These are phyloP conservation scores for Alsophila aescularia DNA, from an alignment of 2,888 invertebrate species.

Conservation along the genomic window DNA sequence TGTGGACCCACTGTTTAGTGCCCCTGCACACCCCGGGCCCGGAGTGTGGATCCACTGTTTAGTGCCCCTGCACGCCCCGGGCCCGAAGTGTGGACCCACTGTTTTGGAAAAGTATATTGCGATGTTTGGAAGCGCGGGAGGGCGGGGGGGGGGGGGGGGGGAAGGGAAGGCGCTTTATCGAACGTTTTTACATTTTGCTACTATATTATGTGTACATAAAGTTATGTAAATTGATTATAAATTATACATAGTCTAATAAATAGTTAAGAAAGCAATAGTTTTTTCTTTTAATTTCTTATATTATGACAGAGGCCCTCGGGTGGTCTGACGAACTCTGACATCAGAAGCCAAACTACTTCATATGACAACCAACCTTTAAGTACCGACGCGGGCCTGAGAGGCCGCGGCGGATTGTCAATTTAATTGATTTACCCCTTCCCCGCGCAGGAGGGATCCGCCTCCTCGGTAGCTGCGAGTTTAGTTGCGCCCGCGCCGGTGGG, in stretches of 20 bases:
- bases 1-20: constrained; percentile 21
- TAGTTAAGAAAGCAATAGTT: constrained; percentile 69
- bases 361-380: no score
- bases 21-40: constrained; percentile 32
- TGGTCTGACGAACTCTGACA: no score
- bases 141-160: constrained; percentile 16
- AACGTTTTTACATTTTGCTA: constrained; percentile 77
- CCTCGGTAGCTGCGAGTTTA: no score
- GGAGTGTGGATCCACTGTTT: constrained; percentile 4
- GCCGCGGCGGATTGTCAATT: no score
- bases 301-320: background rate
- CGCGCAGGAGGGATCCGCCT: no score
- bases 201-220: constrained; percentile 75
- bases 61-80: constrained; percentile 37
- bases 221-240: constrained; percentile 79
- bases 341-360: no score
- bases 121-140: constrained; percentile 1
- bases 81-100: background rate
- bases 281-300: constrained; percentile 35
- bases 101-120: constrained; percentile 15
- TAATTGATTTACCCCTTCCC: no score
- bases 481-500: no score
- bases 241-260: constrained; percentile 82
- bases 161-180: constrained; percentile 31
- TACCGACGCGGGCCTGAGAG: no score